A percentile compares a stretch with the other conserved stretches of the same genome.
These are phyloP conservation scores for Tor tambroides DNA, from an alignment of 2,113 vertebrate species.

Conservation along the genomic window DNA sequence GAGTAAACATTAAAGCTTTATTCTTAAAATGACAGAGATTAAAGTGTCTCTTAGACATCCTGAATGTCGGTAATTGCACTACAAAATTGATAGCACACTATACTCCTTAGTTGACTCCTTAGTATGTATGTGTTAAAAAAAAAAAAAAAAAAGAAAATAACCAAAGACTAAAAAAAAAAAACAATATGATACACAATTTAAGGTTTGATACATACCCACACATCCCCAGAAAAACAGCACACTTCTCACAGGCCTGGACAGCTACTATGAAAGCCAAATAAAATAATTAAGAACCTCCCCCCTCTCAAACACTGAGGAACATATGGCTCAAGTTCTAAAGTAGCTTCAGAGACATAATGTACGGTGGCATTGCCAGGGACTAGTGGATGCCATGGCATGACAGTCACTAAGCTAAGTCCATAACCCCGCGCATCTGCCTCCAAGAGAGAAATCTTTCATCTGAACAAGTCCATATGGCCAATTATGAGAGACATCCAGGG, in stretches of 20 bases:
- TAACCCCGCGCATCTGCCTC: conserved; percentile 73
- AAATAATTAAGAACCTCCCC: conserved; percentile 39
- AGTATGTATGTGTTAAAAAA: not conserved
- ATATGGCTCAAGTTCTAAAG: conserved; percentile 53
- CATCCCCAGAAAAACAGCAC: not conserved
- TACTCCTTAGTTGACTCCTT: not conserved
- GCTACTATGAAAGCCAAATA: conserved; percentile 14
- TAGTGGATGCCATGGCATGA: conserved; percentile 59
- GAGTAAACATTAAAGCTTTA: not conserved
- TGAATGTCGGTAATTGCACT: not conserved
- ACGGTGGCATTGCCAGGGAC: conserved; percentile 58
- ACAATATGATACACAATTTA: not conserved
- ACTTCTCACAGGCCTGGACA: not conserved
- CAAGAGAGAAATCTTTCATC: conserved; percentile 71
- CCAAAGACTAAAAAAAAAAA: not conserved
- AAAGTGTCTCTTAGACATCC: not conserved
- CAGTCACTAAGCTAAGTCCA: conserved; percentile 67
- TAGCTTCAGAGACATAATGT: conserved; percentile 54
- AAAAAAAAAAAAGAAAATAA: not conserved
- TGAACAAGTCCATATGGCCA: conserved; percentile 77
- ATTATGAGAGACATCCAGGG: conserved; percentile 74
- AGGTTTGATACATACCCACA: conserved; percentile 1
- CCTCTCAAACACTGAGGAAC: conserved; percentile 40
- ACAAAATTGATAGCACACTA: not conserved
- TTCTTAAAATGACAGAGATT: not conserved